phyloP scores from a whole-genome alignment of 2,113 vertebrate genomes.

The Carlito syrichta region DNA sequence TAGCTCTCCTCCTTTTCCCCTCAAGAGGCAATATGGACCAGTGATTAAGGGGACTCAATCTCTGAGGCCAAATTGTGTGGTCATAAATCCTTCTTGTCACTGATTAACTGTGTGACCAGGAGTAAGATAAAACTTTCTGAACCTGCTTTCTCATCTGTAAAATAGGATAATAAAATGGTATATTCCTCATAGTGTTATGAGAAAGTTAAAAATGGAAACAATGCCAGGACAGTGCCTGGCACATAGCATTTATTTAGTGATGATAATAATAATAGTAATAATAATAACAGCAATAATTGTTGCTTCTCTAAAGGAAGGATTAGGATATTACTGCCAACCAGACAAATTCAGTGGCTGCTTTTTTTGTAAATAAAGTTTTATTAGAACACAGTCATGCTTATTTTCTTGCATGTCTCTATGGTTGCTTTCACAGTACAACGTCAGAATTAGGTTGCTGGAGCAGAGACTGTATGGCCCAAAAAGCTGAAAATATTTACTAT shows the following conservation, averaged over 20 bases:
- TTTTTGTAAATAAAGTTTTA: neutral
- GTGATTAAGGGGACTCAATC: neutral
- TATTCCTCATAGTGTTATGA: neutral
- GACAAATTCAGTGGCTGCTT: neutral
- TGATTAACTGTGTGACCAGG: neutral
- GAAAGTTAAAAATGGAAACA: neutral
- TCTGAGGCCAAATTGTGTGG: neutral
- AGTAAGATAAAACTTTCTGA: neutral
- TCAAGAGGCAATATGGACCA: neutral
- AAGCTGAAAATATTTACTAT: neutral
- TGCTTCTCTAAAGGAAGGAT: neutral
- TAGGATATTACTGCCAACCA: neutral
- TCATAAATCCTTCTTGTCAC: neutral
- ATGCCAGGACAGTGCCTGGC: neutral
- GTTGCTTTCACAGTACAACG: neutral
- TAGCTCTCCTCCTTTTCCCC: neutral
- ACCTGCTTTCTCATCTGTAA: neutral
- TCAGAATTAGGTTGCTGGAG: neutral
- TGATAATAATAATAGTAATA: neutral
- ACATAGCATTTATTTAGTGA: neutral
- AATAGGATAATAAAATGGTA: neutral
- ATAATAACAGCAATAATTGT: neutral
- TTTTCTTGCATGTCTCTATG: neutral
- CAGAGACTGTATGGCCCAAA: neutral
- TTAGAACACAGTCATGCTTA: neutral